Evolutionary conservation across 2,888 invertebrate genomes (phyloP).

Genomic region (Brachyptera putata): DNA sequence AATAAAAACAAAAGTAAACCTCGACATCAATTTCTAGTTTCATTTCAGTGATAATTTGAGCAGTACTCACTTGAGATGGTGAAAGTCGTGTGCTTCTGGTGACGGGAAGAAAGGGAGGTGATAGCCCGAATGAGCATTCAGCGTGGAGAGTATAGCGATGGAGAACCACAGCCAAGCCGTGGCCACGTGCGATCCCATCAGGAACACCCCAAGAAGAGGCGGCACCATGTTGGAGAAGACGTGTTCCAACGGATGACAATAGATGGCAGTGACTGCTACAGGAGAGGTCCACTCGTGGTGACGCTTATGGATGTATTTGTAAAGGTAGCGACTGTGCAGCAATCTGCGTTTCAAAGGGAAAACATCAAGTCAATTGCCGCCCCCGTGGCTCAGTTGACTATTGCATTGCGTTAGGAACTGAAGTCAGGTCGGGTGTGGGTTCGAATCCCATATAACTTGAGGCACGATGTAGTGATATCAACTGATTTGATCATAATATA

Average conservation of each 20-base stretch:
- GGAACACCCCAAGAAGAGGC: conserved; percentile 66
- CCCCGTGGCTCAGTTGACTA: too few species aligned
- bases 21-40: background rate
- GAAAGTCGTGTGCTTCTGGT: conserved; percentile 83
- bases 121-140: conserved; percentile 80
- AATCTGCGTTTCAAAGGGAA: too few species aligned
- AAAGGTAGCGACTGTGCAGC: conserved; percentile 67
- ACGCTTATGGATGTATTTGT: conserved; percentile 77
- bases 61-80: conserved; percentile 69
- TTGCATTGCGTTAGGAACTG: too few species aligned
- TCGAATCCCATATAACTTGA: too few species aligned
- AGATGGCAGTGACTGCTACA: conserved; percentile 74
- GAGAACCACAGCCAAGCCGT: conserved; percentile 76
- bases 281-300: conserved; percentile 89
- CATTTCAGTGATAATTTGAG: too few species aligned
- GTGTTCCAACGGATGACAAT: conserved; percentile 76
- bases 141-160: conserved; percentile 69
- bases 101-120: conserved; percentile 82
- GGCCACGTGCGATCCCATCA: conserved; percentile 72
- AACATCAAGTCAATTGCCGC: too few species aligned
- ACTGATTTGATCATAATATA: too few species aligned
- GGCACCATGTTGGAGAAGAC: conserved; percentile 73
- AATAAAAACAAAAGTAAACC: background rate
- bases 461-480: too few species aligned
- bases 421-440: too few species aligned